Evolutionary conservation across 2,113 vertebrate species (phyloP).

Genomic region (Recurvirostra avosetta): DNA sequence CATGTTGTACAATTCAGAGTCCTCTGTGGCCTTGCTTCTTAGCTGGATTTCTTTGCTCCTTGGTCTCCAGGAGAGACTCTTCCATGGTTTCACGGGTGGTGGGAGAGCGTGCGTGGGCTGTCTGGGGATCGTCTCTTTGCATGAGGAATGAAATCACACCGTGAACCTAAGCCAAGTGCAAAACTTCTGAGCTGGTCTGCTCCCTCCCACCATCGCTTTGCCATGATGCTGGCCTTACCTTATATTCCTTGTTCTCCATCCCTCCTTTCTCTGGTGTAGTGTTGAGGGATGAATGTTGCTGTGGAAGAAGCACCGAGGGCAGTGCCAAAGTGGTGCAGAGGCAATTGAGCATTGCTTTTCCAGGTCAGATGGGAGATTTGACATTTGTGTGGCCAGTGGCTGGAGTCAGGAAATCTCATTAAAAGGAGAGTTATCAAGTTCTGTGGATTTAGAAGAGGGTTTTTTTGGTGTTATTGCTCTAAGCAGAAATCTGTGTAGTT

Average conservation of each 20-base stretch:
- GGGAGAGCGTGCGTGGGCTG: not conserved
- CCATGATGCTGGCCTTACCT: not conserved
- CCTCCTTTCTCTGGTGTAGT: not conserved
- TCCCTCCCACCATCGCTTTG: not conserved
- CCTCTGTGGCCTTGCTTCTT: not conserved
- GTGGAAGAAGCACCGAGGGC: not conserved
- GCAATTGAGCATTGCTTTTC: not conserved
- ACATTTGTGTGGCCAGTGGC: not conserved
- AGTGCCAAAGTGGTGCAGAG: not conserved
- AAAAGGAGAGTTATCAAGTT: not conserved
- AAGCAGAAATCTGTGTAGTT: not conserved
- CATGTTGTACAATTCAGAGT: not conserved
- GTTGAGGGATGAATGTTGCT: not conserved
- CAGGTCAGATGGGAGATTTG: not conserved
- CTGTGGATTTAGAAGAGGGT: not conserved
- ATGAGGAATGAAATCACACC: not conserved
- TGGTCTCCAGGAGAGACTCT: not conserved
- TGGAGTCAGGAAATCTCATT: conserved; percentile 13
- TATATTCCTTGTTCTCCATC: not conserved
- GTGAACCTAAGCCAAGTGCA: not conserved
- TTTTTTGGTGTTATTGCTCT: not conserved
- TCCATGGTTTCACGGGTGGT: not conserved
- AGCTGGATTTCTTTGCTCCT: not conserved
- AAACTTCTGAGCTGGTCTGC: not conserved
- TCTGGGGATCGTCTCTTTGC: not conserved